Percentiles rank a stretch among this genome's conserved stretches.
Evolutionary conservation across 2,888 invertebrate species (phyloP).

Genomic region (Chalcosyrphus nemorum): DNA sequence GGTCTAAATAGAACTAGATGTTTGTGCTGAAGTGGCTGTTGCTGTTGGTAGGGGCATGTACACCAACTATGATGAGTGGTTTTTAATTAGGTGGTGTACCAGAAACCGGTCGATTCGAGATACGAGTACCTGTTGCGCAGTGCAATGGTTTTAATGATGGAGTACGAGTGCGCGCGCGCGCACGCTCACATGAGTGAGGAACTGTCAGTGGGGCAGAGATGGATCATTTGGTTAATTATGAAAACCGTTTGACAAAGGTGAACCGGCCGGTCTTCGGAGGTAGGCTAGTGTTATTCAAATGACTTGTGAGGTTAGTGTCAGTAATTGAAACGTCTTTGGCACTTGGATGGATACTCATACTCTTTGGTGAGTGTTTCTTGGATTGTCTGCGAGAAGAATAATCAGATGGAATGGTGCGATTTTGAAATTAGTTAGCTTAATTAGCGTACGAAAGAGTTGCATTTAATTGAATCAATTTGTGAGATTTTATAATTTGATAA

Average conservation of each 20-base stretch:
- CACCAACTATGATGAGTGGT: slow-evolving; percentile 50
- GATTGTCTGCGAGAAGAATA: not conserved
- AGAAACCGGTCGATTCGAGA: slow-evolving; percentile 43
- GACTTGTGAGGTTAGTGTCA: slow-evolving; percentile 40
- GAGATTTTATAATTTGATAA: slow-evolving; percentile 18
- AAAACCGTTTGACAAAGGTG: slow-evolving; percentile 71
- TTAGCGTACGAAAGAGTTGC: slow-evolving; percentile 25
- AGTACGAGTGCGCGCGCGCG: slow-evolving; percentile 48
- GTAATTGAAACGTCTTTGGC: slow-evolving; percentile 54
- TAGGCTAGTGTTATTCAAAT: slow-evolving; percentile 28
- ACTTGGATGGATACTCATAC: slow-evolving; percentile 17
- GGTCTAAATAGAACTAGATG: slow-evolving; percentile 45
- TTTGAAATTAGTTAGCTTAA: slow-evolving; percentile 7
- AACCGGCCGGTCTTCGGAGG: slow-evolving; percentile 5
- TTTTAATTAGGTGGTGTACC: slow-evolving; percentile 64
- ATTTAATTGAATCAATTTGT: slow-evolving; percentile 51
- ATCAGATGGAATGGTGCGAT: not conserved
- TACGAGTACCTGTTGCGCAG: slow-evolving; percentile 43
- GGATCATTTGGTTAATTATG: slow-evolving; percentile 65
- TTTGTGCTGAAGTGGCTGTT: not conserved
- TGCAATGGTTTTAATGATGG: slow-evolving; percentile 61
- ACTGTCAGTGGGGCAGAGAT: slow-evolving; percentile 47
- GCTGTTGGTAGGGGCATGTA: slow-evolving; percentile 10
- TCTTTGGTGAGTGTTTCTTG: not conserved
- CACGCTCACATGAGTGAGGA: slow-evolving; percentile 39